These are phyloP conservation scores for Scotopteryx bipunctaria DNA, from an alignment of 2,888 invertebrate genomes.

Conservation along the genomic window DNA sequence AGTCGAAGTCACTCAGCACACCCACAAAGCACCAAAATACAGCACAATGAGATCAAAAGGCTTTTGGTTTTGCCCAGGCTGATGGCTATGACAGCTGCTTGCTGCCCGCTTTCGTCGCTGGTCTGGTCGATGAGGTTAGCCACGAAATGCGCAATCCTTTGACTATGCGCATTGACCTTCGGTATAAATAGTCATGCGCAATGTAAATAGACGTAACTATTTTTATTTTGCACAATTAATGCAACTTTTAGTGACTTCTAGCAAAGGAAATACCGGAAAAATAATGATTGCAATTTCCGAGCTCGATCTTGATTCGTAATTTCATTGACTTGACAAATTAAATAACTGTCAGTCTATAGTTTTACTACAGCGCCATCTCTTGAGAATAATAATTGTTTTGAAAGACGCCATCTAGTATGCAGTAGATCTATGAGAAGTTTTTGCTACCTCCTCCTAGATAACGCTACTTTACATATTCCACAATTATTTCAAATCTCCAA, in stretches of 20 bases:
- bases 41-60: constrained; percentile 67
- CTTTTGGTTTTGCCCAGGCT: too few species aligned
- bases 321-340: too few species aligned
- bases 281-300: too few species aligned
- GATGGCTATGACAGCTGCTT: constrained; percentile 63
- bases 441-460: constrained; percentile 42
- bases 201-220: constrained; percentile 27
- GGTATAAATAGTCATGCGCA: constrained; percentile 72
- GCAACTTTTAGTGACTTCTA: background rate
- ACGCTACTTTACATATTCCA: too few species aligned
- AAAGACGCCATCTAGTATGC: too few species aligned
- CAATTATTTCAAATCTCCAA: too few species aligned
- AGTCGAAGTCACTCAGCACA: constrained; percentile 67
- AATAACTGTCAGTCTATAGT: too few species aligned
- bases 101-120: constrained; percentile 64
- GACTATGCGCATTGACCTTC: constrained; percentile 80
- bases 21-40: constrained; percentile 77
- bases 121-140: constrained; percentile 76
- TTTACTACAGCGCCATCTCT: constrained; percentile 44
- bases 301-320: too few species aligned
- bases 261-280: background rate
- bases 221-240: background rate
- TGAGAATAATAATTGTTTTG: too few species aligned
- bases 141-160: constrained; percentile 80
- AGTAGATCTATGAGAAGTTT: constrained; percentile 14